These are phyloP conservation scores for Oryzias woworae DNA, from an alignment of 2,113 vertebrate species.

Conservation along the genomic window DNA sequence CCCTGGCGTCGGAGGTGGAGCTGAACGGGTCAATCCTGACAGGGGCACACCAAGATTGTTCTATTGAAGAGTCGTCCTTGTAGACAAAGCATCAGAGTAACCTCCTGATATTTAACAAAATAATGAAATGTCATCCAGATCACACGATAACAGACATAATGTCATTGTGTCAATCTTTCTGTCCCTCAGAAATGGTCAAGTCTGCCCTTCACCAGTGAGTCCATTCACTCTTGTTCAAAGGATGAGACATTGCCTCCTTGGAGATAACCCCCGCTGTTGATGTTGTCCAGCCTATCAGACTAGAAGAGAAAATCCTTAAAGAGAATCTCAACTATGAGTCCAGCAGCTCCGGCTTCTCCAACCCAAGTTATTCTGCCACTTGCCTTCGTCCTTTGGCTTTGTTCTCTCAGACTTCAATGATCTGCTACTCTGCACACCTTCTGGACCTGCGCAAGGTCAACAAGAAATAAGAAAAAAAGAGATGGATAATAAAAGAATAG, in stretches of 20 bases:
- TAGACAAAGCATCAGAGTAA: no score
- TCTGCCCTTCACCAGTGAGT: slow-evolving; percentile 31
- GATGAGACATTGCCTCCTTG: slow-evolving; percentile 25
- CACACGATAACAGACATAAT: no score
- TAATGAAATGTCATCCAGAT: no score
- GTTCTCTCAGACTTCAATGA: slow-evolving; percentile 7
- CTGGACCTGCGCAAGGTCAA: slow-evolving; percentile 16
- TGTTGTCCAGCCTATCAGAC: rapidly evolving
- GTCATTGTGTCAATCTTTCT: neutral
- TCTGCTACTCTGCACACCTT: slow-evolving; percentile 49
- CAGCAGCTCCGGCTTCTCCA: slow-evolving; percentile 56
- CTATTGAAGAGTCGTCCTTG: no score
- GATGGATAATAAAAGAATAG: neutral
- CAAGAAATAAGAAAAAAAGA: neutral
- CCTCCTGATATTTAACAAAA: no score
- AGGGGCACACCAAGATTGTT: no score
- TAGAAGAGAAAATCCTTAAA: neutral
- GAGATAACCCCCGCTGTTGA: slow-evolving; percentile 34
- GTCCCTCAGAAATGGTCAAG: slow-evolving; percentile 53
- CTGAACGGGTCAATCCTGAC: no score
- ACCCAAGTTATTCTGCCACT: slow-evolving; percentile 61
- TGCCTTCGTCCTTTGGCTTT: slow-evolving; percentile 8
- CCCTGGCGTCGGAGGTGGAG: no score
- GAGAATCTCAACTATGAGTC: neutral
- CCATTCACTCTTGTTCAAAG: slow-evolving; percentile 16